A percentile compares a stretch with the other conserved stretches of the same genome.
These are phyloP conservation scores for Pogonophryne albipinna DNA, from an alignment of 2,797 vertebrate species.

Conservation along the genomic window DNA sequence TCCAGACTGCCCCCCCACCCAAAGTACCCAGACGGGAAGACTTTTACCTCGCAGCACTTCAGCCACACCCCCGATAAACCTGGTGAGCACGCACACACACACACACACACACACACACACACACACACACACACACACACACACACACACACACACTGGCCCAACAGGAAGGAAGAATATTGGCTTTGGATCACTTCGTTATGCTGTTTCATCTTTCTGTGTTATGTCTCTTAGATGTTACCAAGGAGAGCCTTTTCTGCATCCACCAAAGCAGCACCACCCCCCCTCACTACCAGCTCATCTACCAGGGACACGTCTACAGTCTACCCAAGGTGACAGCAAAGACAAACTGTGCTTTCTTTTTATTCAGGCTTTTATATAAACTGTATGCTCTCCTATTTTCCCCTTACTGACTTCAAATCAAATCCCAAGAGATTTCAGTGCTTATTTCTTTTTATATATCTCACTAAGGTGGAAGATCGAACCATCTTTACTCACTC, in stretches of 20 bases:
- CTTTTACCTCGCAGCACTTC: constrained; percentile 97
- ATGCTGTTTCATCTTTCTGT: not conserved
- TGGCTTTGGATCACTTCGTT: not conserved
- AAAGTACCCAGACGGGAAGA: constrained; percentile 97
- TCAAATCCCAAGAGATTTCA: not conserved
- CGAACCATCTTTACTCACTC: not conserved
- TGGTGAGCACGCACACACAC: constrained; percentile 75
- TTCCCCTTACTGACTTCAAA: not conserved
- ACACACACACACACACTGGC: not conserved
- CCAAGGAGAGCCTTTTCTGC: constrained; percentile 95
- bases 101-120: not conserved
- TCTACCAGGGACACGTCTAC: constrained; percentile 94
- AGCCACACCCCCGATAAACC: constrained; percentile 95
- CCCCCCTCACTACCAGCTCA: constrained; percentile 95
- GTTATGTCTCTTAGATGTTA: constrained; percentile 83
- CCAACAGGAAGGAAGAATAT: not conserved
- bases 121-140: not conserved
- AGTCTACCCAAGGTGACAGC: constrained; percentile 93
- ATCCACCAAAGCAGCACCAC: constrained; percentile 94
- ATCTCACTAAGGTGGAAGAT: not conserved
- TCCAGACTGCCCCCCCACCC: constrained; percentile 96
- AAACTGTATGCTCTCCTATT: constrained; percentile 5
- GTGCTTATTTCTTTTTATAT: constrained; percentile 7
- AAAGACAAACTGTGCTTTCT: not conserved
- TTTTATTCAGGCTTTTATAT: not conserved